Evolutionary conservation across 2,888 invertebrate species (phyloP).

Genomic region (Lobophora halterata): DNA sequence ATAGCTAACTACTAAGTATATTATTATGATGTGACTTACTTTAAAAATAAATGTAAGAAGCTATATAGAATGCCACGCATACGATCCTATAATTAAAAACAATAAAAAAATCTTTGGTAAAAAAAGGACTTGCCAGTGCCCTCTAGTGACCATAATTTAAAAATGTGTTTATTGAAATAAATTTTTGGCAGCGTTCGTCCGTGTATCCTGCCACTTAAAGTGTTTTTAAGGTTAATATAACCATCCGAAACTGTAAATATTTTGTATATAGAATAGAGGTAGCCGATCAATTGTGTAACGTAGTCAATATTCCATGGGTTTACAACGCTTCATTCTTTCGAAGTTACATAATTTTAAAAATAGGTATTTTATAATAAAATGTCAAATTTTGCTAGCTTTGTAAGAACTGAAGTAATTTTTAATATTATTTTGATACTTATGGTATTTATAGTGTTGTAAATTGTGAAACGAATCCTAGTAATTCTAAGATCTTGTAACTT

Average conservation of each 20-base stretch:
- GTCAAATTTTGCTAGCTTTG: constrained; percentile 31
- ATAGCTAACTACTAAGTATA: not conserved
- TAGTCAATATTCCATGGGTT: constrained; percentile 25
- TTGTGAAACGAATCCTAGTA: constrained; percentile 75
- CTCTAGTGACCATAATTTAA: constrained; percentile 9
- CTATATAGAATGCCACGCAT: no score
- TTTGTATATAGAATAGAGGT: constrained; percentile 36
- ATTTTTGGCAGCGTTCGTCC: constrained; percentile 3
- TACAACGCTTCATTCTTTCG: constrained; percentile 16
- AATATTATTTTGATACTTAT: constrained; percentile 30
- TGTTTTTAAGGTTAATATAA: constrained; percentile 1
- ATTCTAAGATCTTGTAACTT: constrained; percentile 58
- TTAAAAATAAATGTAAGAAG: no score
- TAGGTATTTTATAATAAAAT: constrained; percentile 13
- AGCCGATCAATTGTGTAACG: constrained; percentile 23
- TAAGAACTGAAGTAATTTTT: constrained; percentile 46
- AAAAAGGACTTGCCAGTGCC: not conserved
- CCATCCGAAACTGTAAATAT: constrained; percentile 12
- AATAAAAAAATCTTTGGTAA: no score
- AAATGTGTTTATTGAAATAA: not conserved
- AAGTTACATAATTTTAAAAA: constrained; percentile 32
- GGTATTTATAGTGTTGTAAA: constrained; percentile 57
- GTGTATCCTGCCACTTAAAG: constrained; percentile 6
- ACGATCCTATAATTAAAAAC: no score
- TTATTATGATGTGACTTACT: no score